Base-by-base conservation (phyloP, 2,113 vertebrate species). In the Nansenia antarctica region DNA sequence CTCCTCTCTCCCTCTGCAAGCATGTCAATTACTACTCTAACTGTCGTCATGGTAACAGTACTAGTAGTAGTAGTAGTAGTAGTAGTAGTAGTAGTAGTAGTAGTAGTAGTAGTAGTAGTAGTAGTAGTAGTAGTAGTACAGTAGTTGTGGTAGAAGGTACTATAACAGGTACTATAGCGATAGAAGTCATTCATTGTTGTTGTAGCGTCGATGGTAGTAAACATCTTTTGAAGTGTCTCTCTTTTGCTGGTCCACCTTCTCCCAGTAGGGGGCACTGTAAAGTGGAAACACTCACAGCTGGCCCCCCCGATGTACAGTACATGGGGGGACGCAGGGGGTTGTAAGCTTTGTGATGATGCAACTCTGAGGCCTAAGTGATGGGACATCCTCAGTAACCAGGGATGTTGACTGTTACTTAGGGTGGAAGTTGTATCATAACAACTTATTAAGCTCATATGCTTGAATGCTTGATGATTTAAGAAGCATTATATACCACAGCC, bases 1-100 rank as follows among this genome's bases (percentile, higher is more conserved):
- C 90, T 88, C 89, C 90, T 92, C 84, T 92, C 88, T 88, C 87
- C 89, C 85, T 91, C 88, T 87, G 60, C 79, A 84, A 88, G 90
- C 92, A 92, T 93, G 90, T 83, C 52, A 27, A 82, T 62, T 45
- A 87, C 82, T 82, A 53, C n/a, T n/a, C n/a, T 87, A 69, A 78
- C 82, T 90, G 86, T 91, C 80, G 30, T 88, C 58, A n/a, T n/a
- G n/a, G n/a, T n/a, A n/a, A n/a, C n/a, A 90, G 85, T 83, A 71
- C 73, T 85, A 84, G 83, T 65, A 76, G 55, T 76, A 64, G 62
- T 68, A 14, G 30, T 84, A 67, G 47, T 65, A 60, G 18, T 61
- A 62, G 31, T 24, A 34, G 27, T 55, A 34, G 59, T 42, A 62
- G 32, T 66, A 70, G 62, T 54, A 75, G 72, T 74, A 60, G 9